Evolutionary conservation across 2,113 vertebrate species (phyloP).

Genomic region (Tretioscincus oriximinensis): DNA sequence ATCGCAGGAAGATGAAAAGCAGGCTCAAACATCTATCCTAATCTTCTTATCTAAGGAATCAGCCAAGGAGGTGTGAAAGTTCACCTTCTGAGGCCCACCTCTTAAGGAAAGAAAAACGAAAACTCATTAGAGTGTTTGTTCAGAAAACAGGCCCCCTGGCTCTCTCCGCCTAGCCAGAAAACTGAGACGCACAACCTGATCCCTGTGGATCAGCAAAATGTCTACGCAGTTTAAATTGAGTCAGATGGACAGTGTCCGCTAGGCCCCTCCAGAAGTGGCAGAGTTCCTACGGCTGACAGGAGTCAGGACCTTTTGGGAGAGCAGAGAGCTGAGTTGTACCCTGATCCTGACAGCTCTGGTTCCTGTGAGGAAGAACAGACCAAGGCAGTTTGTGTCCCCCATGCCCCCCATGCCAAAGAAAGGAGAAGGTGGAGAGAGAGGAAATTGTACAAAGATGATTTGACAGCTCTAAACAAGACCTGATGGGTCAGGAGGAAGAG

Average conservation of each 20-base stretch:
- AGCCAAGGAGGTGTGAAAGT: background rate
- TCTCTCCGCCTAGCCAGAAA: background rate
- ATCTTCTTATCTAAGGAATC: background rate
- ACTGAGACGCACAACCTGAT: background rate
- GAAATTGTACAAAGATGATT: constrained; percentile 13
- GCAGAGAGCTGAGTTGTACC: background rate
- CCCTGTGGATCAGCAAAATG: constrained; percentile 20
- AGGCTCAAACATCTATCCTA: background rate
- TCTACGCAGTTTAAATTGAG: background rate
- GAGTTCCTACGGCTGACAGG: constrained; percentile 12
- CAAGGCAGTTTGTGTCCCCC: background rate
- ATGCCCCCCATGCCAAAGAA: background rate
- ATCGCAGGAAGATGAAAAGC: background rate
- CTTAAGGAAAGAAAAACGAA: background rate
- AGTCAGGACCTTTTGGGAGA: background rate
- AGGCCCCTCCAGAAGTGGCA: background rate
- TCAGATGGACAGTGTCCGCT: background rate
- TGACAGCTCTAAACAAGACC: background rate
- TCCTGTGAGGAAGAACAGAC: constrained; percentile 12
- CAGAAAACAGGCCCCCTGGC: constrained; percentile 19
- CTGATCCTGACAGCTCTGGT: constrained; percentile 10
- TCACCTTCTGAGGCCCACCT: background rate
- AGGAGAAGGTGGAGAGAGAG: background rate
- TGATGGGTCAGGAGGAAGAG: background rate
- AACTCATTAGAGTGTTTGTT: constrained; percentile 25